phyloP scores from a whole-genome alignment of 1,140 invertebrate species.

The Cydia splendana region DNA sequence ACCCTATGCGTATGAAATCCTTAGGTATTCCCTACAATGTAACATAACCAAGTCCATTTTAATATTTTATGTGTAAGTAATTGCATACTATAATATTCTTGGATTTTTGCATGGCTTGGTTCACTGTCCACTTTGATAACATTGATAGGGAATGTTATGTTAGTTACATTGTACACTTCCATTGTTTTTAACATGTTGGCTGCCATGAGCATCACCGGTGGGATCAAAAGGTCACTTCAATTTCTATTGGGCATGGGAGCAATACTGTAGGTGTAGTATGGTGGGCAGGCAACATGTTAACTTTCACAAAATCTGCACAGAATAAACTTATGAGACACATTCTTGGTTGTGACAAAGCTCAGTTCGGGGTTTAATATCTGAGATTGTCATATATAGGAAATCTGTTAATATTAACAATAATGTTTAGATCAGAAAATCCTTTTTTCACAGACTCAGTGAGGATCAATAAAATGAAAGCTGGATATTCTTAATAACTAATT shows the following conservation, averaged over 20 bases:
- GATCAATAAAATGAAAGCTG: conserved; percentile 8
- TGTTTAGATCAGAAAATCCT: neutral
- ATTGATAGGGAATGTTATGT: neutral
- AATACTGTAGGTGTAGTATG: too few species aligned
- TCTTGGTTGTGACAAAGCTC: neutral
- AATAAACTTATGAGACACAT: neutral
- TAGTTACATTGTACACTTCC: neutral
- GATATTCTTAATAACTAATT: neutral
- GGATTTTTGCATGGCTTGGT: too few species aligned
- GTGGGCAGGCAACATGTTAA: neutral
- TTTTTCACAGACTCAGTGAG: neutral
- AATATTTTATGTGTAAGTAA: neutral
- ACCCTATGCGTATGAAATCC: neutral
- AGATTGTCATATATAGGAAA: neutral
- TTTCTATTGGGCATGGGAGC: too few species aligned
- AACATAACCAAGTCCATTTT: neutral
- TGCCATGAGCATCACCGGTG: too few species aligned
- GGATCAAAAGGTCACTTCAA: too few species aligned
- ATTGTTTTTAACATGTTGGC: neutral
- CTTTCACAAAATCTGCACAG: neutral
- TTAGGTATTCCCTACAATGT: neutral
- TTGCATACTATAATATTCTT: neutral
- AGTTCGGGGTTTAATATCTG: neutral
- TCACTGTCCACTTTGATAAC: neutral
- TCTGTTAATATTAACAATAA: neutral